Base-by-base conservation (phyloP, 2,797 vertebrate genomes). In the Phoxinus dragarum region DNA sequence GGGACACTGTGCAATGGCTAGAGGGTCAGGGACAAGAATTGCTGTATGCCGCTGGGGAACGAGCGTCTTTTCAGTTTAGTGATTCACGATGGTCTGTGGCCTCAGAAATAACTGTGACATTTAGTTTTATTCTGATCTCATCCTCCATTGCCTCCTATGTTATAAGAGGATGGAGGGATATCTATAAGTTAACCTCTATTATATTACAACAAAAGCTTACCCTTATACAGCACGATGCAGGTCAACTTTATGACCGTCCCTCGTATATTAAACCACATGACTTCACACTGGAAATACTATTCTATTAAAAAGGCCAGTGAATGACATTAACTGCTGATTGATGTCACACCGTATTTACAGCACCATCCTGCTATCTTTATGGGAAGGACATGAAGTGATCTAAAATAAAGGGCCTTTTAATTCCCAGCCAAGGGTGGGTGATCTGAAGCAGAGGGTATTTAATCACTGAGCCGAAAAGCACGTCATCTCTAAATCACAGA, bases 271-370 rank as follows among this genome's bases (percentile, higher is more conserved):
- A 79, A 71, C 31, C 52, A 79, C 67, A 72, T 61, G 56, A 49
- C 47, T 71, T 83, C 73, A 78, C 54, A 42, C 49, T 69, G 23
- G 38, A 77, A 69, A 61, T 42, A 42, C 74, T 86, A 31, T 67
- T 80, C 74, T 56, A 36, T 82, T 52, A 34, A 42, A 82, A 85
- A 54, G 68, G 38, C 40, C n/a, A 56, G 21, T 10, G 75, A 71
- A 73, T 67, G 75, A 85, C 82, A 82, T 88, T 82, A 77, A 81
- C 74, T 83, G 77, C 66, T 76, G 36, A 59, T 67, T 86, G 82
- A 89, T 85, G 85, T 86, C 85, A 88, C 69, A 17, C 56, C n/a
- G 34, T 86, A 85, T 86, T 85, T 88, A 80, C 74, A 81, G 67
- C 40, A 17, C 56, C 54, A 27, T 54, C 68, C 42, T 56, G 64